Evolutionary conservation across 2,113 vertebrate genomes (phyloP).

Genomic region (Chrysochloris asiatica): DNA sequence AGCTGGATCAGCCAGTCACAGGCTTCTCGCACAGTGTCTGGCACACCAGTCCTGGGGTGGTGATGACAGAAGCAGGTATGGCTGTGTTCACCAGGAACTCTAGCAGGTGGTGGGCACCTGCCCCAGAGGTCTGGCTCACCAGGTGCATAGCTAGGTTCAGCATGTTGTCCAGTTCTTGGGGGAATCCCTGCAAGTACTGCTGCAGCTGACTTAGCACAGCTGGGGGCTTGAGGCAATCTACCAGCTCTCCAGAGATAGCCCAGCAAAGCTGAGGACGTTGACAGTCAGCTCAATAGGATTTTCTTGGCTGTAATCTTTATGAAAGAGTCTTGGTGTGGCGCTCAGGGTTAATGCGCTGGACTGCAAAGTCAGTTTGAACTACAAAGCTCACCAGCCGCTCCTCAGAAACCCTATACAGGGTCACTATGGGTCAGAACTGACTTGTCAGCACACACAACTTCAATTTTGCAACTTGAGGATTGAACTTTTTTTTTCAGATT

Average conservation of each 20-base stretch:
- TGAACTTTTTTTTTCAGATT: background rate
- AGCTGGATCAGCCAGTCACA: constrained; percentile 94
- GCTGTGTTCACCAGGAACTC: constrained; percentile 93
- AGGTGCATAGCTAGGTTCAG: constrained; percentile 91
- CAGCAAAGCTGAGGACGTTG: constrained; percentile 92
- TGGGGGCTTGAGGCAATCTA: constrained; percentile 91
- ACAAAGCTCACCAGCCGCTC: no score
- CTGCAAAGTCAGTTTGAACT: no score
- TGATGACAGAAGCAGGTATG: constrained; percentile 93
- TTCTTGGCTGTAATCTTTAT: no score
- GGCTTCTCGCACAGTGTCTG: constrained; percentile 92
- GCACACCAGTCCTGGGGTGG: constrained; percentile 86
- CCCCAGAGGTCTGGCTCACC: constrained; percentile 91
- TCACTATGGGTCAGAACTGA: no score
- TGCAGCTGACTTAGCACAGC: constrained; percentile 92
- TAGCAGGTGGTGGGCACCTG: constrained; percentile 90
- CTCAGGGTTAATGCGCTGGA: no score
- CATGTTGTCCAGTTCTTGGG: constrained; percentile 93
- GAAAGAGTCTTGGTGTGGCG: no score
- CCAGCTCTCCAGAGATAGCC: constrained; percentile 90
- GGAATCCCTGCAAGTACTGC: constrained; percentile 87
- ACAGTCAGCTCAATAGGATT: constrained; percentile 93
- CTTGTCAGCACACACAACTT: background rate
- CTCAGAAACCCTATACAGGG: no score
- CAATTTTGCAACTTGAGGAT: background rate